Evolutionary conservation across 2,113 vertebrate genomes (phyloP).

Genomic region (Rhea americana): DNA sequence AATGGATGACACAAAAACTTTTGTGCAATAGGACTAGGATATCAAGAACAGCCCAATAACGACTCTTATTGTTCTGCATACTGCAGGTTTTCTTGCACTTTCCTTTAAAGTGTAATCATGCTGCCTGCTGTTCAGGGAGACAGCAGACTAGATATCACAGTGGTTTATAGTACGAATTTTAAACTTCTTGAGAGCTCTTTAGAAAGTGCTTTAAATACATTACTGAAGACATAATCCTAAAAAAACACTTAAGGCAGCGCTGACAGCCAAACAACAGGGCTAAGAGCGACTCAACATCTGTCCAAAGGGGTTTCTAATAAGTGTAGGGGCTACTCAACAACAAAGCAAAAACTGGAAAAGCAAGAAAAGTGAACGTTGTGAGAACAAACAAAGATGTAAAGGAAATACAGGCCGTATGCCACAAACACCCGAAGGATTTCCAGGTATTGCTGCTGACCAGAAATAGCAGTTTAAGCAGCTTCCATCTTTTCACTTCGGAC

Average conservation of each 20-base stretch:
- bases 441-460: not conserved
- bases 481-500: not conserved
- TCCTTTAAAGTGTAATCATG: not conserved
- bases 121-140: not conserved
- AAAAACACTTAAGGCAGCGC: not conserved
- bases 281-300: not conserved
- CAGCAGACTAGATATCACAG: fast-evolving
- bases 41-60: fast-evolving
- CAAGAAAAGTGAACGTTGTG: fast-evolving
- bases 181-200: not conserved
- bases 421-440: not conserved
- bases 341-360: not conserved
- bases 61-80: too few relatives aligned
- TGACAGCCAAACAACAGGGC: not conserved
- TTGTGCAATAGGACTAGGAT: not conserved
- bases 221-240: not conserved
- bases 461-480: not conserved
- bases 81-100: not conserved
- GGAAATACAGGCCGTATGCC: fast-evolving
- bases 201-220: not conserved
- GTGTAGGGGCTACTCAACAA: not conserved
- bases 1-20: not conserved
- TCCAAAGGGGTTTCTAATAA: not conserved
- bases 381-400: not conserved
- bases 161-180: not conserved